Evolutionary conservation across 1,140 invertebrate species (phyloP).

Genomic region (Anoplophora glabripennis): DNA sequence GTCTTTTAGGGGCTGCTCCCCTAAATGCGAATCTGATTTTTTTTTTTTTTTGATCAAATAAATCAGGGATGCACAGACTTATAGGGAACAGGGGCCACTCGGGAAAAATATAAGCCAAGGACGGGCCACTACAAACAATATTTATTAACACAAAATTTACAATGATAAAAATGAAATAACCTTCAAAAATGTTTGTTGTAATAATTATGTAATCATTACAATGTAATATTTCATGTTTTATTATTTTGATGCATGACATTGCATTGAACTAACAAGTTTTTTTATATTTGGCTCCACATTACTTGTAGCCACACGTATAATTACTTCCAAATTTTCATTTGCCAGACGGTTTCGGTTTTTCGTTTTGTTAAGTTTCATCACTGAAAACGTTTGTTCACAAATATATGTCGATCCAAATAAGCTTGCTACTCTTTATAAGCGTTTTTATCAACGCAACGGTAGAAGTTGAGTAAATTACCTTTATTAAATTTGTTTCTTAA

Average conservation of each 20-base stretch:
- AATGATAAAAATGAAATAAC: too few species aligned
- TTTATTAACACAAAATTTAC: too few species aligned
- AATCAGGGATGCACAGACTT: too few species aligned
- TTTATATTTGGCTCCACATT: constrained; percentile 33
- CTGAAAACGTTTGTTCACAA: constrained; percentile 24
- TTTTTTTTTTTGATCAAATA: too few species aligned
- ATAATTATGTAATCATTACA: constrained; percentile 4
- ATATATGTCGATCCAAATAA: constrained; percentile 41
- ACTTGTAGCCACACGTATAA: constrained; percentile 34
- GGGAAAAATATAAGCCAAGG: too few species aligned
- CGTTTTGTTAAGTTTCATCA: constrained; percentile 15
- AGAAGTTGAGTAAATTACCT: constrained; percentile 21
- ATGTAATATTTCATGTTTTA: constrained; percentile 14
- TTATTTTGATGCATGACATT: constrained; percentile 28
- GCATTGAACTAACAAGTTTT: constrained; percentile 29
- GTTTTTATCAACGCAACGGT: constrained; percentile 31
- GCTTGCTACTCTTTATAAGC: constrained; percentile 36
- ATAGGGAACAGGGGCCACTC: too few species aligned
- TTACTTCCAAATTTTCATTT: constrained; percentile 24
- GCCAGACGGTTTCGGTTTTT: constrained; percentile 20
- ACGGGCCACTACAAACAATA: too few species aligned
- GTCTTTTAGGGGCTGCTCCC: too few species aligned
- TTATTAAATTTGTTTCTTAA: constrained; percentile 21
- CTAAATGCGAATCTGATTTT: too few species aligned
- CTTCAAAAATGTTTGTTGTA: too few species aligned